Conservation (phyloP, 2,113 vertebrate species). For the Corydoras sp. region DNA sequence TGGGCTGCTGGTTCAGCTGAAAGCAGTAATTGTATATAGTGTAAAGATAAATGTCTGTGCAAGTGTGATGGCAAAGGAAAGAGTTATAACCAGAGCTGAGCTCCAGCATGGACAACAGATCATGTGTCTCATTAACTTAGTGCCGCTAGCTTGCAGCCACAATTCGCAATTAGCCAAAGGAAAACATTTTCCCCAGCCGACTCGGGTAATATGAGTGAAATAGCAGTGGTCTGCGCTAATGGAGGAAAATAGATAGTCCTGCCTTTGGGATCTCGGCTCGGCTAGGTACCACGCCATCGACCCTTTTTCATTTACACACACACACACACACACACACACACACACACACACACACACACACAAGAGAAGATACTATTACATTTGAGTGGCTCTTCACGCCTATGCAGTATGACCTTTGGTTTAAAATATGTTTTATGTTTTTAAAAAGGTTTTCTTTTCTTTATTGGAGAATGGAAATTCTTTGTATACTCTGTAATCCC, state of each 20-base stretch:
- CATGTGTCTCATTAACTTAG: constrained; percentile 31
- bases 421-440: constrained; percentile 1
- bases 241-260: constrained; percentile 32
- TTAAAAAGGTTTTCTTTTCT: neutral
- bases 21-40: neutral
- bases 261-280: constrained; percentile 32
- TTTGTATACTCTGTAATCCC: too few species aligned
- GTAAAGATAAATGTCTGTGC: neutral
- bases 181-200: constrained; percentile 33
- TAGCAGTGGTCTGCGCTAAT: constrained; percentile 32
- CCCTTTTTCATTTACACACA: constrained; percentile 6
- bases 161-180: constrained; percentile 27
- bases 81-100: neutral
- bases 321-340: neutral
- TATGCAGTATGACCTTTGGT: constrained; percentile 16
- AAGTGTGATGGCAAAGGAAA: neutral
- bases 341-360: constrained; percentile 1
- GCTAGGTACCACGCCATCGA: constrained; percentile 32
- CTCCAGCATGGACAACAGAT: neutral
- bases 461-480: neutral
- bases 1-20: too few species aligned
- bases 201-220: constrained; percentile 32
- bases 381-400: constrained; percentile 1
- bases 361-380: neutral
- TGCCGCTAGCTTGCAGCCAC: constrained; percentile 20